Conservation (phyloP, 2,888 invertebrate species). For the Noctua comes region DNA sequence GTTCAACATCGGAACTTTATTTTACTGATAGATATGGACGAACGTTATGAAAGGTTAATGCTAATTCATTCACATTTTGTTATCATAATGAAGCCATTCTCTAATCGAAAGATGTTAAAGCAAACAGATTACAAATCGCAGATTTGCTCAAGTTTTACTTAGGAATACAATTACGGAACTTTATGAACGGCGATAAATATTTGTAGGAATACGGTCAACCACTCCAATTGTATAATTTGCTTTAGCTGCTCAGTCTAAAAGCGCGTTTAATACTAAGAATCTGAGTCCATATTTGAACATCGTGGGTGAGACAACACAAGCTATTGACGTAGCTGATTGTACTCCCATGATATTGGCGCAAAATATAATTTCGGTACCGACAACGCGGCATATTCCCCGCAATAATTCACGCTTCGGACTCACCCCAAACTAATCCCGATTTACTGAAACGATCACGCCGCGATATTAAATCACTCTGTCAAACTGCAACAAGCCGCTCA, state of each 20-base stretch:
- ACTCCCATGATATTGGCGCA: slow-evolving; percentile 65
- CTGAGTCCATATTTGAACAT: slow-evolving; percentile 44
- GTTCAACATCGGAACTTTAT: slow-evolving; percentile 21
- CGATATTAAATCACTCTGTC: slow-evolving; percentile 89
- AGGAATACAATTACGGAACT: slow-evolving; percentile 53
- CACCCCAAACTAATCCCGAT: slow-evolving; percentile 85
- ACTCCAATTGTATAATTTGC: slow-evolving; percentile 54
- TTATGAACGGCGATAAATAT: slow-evolving; percentile 58
- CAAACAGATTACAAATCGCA: slow-evolving; percentile 40
- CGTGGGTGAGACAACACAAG: slow-evolving; percentile 13
- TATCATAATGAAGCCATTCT: slow-evolving; percentile 38
- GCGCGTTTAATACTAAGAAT: slow-evolving; percentile 4
- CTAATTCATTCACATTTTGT: slow-evolving; percentile 26
- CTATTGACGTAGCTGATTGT: slow-evolving; percentile 53
- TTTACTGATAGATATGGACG: neutral
- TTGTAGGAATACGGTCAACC: slow-evolving; percentile 56
- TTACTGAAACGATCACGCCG: slow-evolving; percentile 85
- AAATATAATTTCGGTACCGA: slow-evolving; percentile 74
- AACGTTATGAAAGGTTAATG: neutral
- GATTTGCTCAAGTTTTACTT: slow-evolving; percentile 39
- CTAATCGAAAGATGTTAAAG: slow-evolving; percentile 29
- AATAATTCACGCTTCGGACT: slow-evolving; percentile 84
- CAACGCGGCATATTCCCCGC: slow-evolving; percentile 77
- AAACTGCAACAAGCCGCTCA: slow-evolving; percentile 87
- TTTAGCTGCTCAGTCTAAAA: slow-evolving; percentile 34